Evolutionary conservation across 2,888 invertebrate genomes (phyloP), one percentile per base, ranked within the genome.

Genomic region (Caenorhabditis doughertyi): DNA sequence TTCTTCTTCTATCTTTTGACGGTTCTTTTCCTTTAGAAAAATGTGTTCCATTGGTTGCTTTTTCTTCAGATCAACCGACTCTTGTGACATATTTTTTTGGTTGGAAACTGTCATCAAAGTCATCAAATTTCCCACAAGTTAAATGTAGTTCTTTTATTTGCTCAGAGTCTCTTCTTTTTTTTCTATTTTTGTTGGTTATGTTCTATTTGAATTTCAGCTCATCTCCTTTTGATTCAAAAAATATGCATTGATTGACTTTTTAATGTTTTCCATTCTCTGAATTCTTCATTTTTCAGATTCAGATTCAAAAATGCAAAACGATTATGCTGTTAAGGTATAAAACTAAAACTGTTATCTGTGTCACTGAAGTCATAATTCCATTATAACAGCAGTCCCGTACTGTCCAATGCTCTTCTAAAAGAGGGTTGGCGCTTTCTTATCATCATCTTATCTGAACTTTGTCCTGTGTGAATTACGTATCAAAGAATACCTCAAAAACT

Each of bases 131-230:
- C 60, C 27, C 72, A 72, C 73, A 55, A 53, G 53, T 73, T 55
- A 73, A 67, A 60, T 42, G 44, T 44, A 27, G 65, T 47, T 51
- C 47, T 60, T 44, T 29, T 67, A 64, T 67, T 67, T 67, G 27
- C 67, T 56, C 64, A 53, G 44, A 64, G 55, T 39, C 62, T 42
- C 53, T 32, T 56, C 47, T 27, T 39, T 55, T 60, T 56, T 67
- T 32, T 62, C 60, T 73, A 53, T 64, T 42, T 73, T 64, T 53
- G 62, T 47, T 51, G 18, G n/a, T 13, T 9, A 7, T 47, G 55
- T 71, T 79, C 65, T 79, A 47, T 79, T 71, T 79, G 71, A 65
- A 64, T 79, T 65, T 79, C 53, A 39, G 71, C 64, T 71, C 44
- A 56, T 79, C 79, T 70, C n/a, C 29, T 58, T 53, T 53, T 62